These are phyloP conservation scores for Plectus sambesii DNA, from an alignment of 1,140 invertebrate genomes.

Conservation along the genomic window DNA sequence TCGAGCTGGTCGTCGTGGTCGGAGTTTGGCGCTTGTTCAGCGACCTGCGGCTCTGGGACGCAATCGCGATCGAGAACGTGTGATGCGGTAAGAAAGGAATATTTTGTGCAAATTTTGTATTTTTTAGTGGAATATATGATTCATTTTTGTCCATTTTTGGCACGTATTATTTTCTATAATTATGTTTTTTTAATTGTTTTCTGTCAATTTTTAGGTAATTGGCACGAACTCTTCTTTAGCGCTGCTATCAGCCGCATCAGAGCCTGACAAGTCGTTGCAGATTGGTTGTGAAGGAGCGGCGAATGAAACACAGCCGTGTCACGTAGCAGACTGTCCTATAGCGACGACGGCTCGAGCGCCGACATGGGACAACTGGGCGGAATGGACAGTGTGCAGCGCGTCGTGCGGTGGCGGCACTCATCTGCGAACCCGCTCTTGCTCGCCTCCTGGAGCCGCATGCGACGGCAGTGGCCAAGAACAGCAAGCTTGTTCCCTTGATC, in stretches of 20 bases:
- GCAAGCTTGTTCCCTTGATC: slow-evolving; percentile 19
- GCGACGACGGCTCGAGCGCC: no score
- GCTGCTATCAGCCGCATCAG: no score
- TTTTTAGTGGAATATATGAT: no score
- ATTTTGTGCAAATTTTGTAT: no score
- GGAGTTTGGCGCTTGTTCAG: slow-evolving; percentile 15
- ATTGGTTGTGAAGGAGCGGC: slow-evolving; percentile 5
- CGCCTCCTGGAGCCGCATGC: slow-evolving; percentile 11
- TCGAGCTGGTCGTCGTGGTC: slow-evolving; percentile 30
- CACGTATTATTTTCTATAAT: no score
- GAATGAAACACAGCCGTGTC: slow-evolving; percentile 6
- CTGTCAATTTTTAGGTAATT: no score
- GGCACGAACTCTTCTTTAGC: no score
- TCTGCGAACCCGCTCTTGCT: slow-evolving; percentile 10
- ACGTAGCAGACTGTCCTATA: not conserved
- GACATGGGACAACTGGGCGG: no score
- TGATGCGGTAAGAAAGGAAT: slow-evolving; percentile 20
- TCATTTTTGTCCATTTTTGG: no score
- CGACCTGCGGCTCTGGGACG: slow-evolving; percentile 22
- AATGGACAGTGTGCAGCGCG: slow-evolving; percentile 63
- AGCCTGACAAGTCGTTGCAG: no score
- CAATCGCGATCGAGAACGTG: slow-evolving; percentile 28
- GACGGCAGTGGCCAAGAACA: slow-evolving; percentile 24
- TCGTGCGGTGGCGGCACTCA: slow-evolving; percentile 56
- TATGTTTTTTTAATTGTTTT: no score